Base-by-base conservation (phyloP, 2,888 invertebrate species). In the Leptarthrus brevirostris region DNA sequence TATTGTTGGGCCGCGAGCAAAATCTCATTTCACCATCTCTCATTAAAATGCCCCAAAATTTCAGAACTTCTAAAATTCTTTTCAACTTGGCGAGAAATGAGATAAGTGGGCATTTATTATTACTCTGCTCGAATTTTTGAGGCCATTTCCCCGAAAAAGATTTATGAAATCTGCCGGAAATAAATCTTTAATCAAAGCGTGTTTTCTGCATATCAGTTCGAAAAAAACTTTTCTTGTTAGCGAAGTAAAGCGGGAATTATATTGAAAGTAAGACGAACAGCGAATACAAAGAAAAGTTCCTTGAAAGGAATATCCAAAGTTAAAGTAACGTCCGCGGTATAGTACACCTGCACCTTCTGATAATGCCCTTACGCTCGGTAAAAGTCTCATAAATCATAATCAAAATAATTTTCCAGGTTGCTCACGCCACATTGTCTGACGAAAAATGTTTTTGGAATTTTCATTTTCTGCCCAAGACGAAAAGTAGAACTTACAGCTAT, bases 311-410 rank as follows among this genome's bases (percentile, higher is more conserved):
- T n/a, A n/a, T 44, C 44, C 16, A 26, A 44, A 64, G 64, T 64
- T 64, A 44, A 47, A 47, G 24, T 64, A 64, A 24, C 24, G 44
- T 16, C 14, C 22, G n/a, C 64, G 44, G 20, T 40, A 8, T 34
- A 18, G 22, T 40, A 61, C 40, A 40, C 36, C 36, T 47, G 47
- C 64, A 64, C 44, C 64, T 58, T 1, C 64, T 24, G 64, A 64
- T 44, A 64, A 64, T 64, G 47, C 44, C 16, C 44, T 44, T 14
- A 22, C 26, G 14, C 14, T 14, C 26, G 2, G 12, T 1, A 20
- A n/a, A 61, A 8, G 14, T 26, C 44, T 64, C 64, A 64, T 64
- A 64, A 64, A 64, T 64, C 64, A 64, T 64, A 64, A 64, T 64
- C 64, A 64, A 24, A 64, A 64, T 36, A 36, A 44, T 64, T 64